These are phyloP conservation scores for Marronus borbonicus DNA, from an alignment of 2,888 invertebrate genomes.

Conservation along the genomic window DNA sequence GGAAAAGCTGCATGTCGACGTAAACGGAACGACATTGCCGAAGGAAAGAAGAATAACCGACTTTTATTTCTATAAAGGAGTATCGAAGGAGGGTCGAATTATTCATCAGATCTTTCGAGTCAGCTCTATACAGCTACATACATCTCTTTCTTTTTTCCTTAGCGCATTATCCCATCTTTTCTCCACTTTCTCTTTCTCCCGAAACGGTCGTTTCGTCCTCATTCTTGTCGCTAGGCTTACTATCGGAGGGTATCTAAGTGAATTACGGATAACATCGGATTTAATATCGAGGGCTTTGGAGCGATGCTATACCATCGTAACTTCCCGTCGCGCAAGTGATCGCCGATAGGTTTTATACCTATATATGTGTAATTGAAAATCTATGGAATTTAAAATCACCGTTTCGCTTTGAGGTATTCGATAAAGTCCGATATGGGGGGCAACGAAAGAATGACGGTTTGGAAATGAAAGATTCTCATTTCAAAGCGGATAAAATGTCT, in stretches of 20 bases:
- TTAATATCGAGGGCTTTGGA: conserved; percentile 5
- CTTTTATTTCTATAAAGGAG: neutral
- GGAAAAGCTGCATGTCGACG: too few species aligned
- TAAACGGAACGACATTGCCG: too few species aligned
- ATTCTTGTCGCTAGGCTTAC: neutral
- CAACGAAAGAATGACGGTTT: too few species aligned
- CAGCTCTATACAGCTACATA: too few species aligned
- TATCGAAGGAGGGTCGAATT: neutral
- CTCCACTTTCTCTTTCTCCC: neutral
- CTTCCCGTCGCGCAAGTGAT: neutral
- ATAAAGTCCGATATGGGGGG: too few species aligned
- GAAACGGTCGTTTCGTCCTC: neutral
- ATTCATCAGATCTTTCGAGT: neutral
- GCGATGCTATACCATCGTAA: neutral
- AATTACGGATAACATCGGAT: conserved; percentile 21
- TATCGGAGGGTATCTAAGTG: neutral
- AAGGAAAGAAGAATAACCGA: neutral
- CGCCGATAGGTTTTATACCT: neutral
- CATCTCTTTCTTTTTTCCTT: neutral
- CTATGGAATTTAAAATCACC: neutral
- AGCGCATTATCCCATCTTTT: neutral
- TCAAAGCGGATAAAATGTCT: too few species aligned
- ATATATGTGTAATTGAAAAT: neutral
- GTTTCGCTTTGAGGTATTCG: too few species aligned
- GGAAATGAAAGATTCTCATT: too few species aligned